These are phyloP conservation scores for Brachyrhaphis roseni DNA, from an alignment of 2,797 vertebrate genomes.

Conservation along the genomic window DNA sequence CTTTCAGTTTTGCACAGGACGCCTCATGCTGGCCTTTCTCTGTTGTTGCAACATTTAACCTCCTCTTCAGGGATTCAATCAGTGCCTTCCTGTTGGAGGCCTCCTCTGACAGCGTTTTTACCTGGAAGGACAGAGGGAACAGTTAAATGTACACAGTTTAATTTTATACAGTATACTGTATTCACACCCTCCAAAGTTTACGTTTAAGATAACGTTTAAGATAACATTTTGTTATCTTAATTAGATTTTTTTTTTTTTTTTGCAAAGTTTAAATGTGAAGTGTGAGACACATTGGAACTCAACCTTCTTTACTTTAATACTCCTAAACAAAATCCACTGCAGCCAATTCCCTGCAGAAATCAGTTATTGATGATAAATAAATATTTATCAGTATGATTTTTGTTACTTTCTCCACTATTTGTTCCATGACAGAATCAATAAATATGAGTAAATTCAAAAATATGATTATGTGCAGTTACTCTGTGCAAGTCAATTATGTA, in stretches of 20 bases:
- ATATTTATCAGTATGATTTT: too few species aligned
- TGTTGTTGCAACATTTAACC: slow-evolving; percentile 82
- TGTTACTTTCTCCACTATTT: too few species aligned
- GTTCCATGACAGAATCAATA: too few species aligned
- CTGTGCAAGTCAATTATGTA: too few species aligned
- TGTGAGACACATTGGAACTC: too few species aligned
- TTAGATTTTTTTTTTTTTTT: not conserved
- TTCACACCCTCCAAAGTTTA: not conserved
- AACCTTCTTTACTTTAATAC: too few species aligned
- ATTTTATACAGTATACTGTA: not conserved
- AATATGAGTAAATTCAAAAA: too few species aligned
- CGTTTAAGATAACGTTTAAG: too few species aligned
- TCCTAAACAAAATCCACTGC: not conserved
- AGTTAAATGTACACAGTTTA: not conserved
- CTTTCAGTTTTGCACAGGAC: slow-evolving; percentile 83
- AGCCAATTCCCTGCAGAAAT: not conserved
- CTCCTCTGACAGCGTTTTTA: slow-evolving; percentile 87
- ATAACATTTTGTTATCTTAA: not conserved
- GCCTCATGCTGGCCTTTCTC: slow-evolving; percentile 87
- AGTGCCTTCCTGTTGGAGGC: slow-evolving; percentile 87
- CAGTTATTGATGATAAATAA: too few species aligned
- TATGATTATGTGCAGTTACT: too few species aligned
- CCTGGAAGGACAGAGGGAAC: slow-evolving; percentile 66
- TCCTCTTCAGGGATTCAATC: slow-evolving; percentile 88
- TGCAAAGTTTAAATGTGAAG: not conserved